Percentiles rank a stretch among this genome's conserved stretches.
Evolutionary conservation across 2,888 invertebrate species (phyloP).

Genomic region (Agrilus mali): DNA sequence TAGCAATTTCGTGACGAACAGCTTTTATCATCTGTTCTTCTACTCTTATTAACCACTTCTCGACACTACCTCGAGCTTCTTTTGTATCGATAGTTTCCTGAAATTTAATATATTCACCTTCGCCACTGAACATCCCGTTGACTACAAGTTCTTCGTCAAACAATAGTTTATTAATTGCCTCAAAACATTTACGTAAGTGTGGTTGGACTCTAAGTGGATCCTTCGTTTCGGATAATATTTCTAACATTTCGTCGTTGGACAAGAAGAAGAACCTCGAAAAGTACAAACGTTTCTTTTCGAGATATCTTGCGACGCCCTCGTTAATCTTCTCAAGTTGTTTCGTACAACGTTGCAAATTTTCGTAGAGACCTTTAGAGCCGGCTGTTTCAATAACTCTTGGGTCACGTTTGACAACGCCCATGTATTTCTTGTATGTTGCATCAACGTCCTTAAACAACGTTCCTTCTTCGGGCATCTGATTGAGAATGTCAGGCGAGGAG

Average conservation of each 20-base stretch:
- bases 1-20: conserved; percentile 52
- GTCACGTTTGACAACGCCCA: conserved; percentile 47
- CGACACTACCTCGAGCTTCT: conserved; percentile 70
- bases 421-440: conserved; percentile 51
- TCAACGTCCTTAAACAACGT: conserved; percentile 65
- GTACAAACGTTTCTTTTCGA: conserved; percentile 72
- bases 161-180: conserved; percentile 64
- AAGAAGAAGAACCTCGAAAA: conserved; percentile 84
- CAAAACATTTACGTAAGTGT: conserved; percentile 78
- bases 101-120: conserved; percentile 58
- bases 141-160: conserved; percentile 64
- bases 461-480: conserved; percentile 78
- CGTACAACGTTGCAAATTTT: conserved; percentile 55
- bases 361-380: conserved; percentile 52
- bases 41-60: conserved; percentile 75
- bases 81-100: conserved; percentile 49
- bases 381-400: conserved; percentile 54
- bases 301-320: conserved; percentile 68
- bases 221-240: conserved; percentile 81
- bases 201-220: conserved; percentile 75
- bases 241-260: conserved; percentile 82
- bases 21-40: conserved; percentile 70
- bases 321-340: conserved; percentile 65
- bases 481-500: conserved; percentile 73
- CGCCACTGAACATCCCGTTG: conserved; percentile 63